Evolutionary conservation across 2,888 invertebrate species (phyloP).

Genomic region (Acrobeloides nanus): DNA sequence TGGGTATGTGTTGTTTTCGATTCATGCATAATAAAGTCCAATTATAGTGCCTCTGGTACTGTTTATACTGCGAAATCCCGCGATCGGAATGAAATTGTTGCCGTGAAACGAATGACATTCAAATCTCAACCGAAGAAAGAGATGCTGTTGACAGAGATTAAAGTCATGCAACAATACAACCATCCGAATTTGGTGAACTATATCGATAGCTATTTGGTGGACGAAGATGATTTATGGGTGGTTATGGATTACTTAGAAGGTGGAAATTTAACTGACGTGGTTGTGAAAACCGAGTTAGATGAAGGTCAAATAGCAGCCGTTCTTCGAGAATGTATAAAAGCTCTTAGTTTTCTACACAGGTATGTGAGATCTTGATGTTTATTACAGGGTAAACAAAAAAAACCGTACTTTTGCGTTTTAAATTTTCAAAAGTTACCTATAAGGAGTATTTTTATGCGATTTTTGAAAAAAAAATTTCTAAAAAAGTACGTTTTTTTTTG

Average conservation of each 20-base stretch:
- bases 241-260: constrained; percentile 91
- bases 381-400: too few relatives aligned
- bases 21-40: constrained; percentile 3
- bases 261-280: constrained; percentile 90
- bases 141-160: constrained; percentile 84
- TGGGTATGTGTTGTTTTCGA: constrained; percentile 61
- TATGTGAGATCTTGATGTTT: constrained; percentile 14
- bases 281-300: constrained; percentile 91
- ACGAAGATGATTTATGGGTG: constrained; percentile 81
- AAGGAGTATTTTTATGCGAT: too few relatives aligned
- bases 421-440: too few relatives aligned
- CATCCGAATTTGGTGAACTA: constrained; percentile 88
- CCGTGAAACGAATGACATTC: constrained; percentile 91
- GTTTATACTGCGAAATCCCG: constrained; percentile 42
- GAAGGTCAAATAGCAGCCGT: constrained; percentile 91
- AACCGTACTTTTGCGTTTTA: too few relatives aligned
- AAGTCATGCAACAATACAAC: constrained; percentile 77
- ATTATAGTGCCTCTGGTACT: constrained; percentile 48
- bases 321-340: constrained; percentile 76
- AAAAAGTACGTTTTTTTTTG: too few relatives aligned
- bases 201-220: constrained; percentile 63
- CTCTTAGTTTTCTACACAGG: constrained; percentile 75
- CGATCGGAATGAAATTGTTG: constrained; percentile 64
- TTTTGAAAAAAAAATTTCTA: too few relatives aligned
- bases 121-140: constrained; percentile 90